A percentile compares a stretch with the other conserved stretches of the same genome.
Evolutionary conservation across 2,888 invertebrate genomes (phyloP).

Genomic region (Brachynemurus nebulosus): DNA sequence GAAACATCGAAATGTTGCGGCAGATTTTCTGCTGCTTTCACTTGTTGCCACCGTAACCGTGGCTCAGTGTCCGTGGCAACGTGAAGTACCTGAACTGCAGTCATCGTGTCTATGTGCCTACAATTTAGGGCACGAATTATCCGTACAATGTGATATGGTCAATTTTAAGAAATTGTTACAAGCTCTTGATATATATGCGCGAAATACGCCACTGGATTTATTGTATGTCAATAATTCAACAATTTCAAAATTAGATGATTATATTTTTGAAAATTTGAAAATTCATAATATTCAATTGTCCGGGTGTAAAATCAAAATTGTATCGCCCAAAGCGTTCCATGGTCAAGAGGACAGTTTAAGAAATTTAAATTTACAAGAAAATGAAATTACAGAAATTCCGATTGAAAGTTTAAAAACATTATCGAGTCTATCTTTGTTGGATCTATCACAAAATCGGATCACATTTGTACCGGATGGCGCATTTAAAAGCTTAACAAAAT

Average conservation of each 20-base stretch:
- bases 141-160: constrained; percentile 83
- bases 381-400: constrained; percentile 66
- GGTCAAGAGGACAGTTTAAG: constrained; percentile 70
- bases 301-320: constrained; percentile 58
- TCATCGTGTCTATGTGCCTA: constrained; percentile 78
- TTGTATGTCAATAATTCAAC: constrained; percentile 83
- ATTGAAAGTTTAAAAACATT: constrained; percentile 53
- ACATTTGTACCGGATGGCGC: constrained; percentile 56
- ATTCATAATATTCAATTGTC: constrained; percentile 76
- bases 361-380: constrained; percentile 76
- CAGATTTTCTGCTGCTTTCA: constrained; percentile 18
- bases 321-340: constrained; percentile 61
- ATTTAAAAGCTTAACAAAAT: constrained; percentile 54
- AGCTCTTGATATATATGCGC: constrained; percentile 55
- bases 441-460: constrained; percentile 72
- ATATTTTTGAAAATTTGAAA: constrained; percentile 52
- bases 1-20: background rate
- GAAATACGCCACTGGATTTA: constrained; percentile 58
- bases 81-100: constrained; percentile 57
- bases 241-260: constrained; percentile 49
- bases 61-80: constrained; percentile 77
- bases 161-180: constrained; percentile 61
- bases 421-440: constrained; percentile 59
- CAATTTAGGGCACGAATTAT: constrained; percentile 70
- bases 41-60: constrained; percentile 21